Percentiles rank a stretch among this genome's conserved stretches.
Evolutionary conservation across 2,113 vertebrate genomes (phyloP).

Genomic region (Microcebus griseorufus): DNA sequence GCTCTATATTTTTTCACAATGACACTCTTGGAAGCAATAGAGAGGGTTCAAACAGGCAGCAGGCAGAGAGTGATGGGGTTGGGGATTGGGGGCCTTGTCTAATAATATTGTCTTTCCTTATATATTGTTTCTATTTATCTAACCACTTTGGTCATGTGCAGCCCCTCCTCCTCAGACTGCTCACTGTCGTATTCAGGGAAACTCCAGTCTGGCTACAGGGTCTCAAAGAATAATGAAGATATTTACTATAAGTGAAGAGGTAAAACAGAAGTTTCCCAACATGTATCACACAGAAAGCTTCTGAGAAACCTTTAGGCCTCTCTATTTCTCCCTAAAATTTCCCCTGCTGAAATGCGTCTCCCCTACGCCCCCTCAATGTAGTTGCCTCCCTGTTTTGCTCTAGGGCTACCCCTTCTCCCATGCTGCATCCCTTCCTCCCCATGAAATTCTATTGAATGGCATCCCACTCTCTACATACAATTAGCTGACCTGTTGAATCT

Average conservation of each 20-base stretch:
- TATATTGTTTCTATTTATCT: constrained; percentile 7
- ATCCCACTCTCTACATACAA: neutral
- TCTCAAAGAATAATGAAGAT: constrained; percentile 18
- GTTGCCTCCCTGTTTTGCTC: neutral
- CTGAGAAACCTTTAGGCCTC: neutral
- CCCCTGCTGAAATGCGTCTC: neutral
- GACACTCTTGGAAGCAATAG: constrained; percentile 9
- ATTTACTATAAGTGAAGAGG: constrained; percentile 36
- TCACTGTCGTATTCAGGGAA: neutral
- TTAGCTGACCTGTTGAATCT: constrained; percentile 25
- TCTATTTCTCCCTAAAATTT: neutral
- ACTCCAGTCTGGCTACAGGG: neutral
- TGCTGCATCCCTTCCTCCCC: neutral
- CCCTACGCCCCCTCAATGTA: neutral
- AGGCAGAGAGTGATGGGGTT: constrained; percentile 33
- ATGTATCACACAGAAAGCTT: constrained; percentile 12
- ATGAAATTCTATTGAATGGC: constrained; percentile 9
- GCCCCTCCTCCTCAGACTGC: neutral
- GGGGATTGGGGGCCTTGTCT: neutral
- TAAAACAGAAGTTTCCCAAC: neutral
- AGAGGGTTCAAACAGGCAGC: constrained; percentile 20
- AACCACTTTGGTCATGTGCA: neutral
- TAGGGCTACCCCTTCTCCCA: neutral
- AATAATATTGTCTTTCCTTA: neutral
- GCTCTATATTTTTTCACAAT: constrained; percentile 17